Evolutionary conservation across 2,888 invertebrate species (phyloP).

Genomic region (Flexamia atlantica): DNA sequence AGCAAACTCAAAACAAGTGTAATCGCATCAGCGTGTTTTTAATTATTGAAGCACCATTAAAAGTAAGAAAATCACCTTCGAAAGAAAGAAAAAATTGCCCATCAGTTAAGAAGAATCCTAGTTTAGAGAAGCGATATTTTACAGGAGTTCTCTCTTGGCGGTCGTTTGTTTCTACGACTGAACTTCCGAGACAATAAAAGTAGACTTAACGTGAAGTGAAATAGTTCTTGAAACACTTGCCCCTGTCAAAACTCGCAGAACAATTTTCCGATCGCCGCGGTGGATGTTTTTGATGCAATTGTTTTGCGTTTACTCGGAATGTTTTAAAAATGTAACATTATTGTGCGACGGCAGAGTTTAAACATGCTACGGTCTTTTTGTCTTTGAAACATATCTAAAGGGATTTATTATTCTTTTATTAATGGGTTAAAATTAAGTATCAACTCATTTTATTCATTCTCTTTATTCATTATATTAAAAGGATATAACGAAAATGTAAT

Average conservation of each 20-base stretch:
- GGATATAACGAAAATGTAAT: too few species aligned
- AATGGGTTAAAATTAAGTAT: too few species aligned
- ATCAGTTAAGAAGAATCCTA: conserved; percentile 2
- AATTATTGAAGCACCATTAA: too few species aligned
- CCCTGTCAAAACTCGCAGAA: conserved; percentile 21
- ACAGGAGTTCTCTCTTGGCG: conserved; percentile 29
- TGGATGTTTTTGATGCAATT: background rate
- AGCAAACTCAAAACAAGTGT: too few species aligned
- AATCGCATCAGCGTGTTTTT: too few species aligned
- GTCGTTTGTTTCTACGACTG: conserved; percentile 43
- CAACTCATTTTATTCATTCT: too few species aligned
- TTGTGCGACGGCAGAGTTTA: too few species aligned
- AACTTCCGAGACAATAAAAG: conserved; percentile 43
- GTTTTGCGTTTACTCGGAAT: background rate
- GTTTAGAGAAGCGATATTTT: conserved; percentile 34
- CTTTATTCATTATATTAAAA: too few species aligned
- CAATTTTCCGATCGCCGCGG: conserved; percentile 22
- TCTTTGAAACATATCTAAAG: too few species aligned
- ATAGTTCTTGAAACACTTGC: conserved; percentile 40
- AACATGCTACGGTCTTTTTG: too few species aligned
- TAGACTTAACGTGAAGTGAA: conserved; percentile 45
- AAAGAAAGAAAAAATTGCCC: background rate
- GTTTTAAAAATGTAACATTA: too few species aligned
- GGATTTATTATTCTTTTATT: too few species aligned
- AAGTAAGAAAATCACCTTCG: background rate